A percentile compares a stretch with the other conserved stretches of the same genome.
Conservation (phyloP, 2,113 vertebrate genomes). For the Aptenodytes patagonicus region DNA sequence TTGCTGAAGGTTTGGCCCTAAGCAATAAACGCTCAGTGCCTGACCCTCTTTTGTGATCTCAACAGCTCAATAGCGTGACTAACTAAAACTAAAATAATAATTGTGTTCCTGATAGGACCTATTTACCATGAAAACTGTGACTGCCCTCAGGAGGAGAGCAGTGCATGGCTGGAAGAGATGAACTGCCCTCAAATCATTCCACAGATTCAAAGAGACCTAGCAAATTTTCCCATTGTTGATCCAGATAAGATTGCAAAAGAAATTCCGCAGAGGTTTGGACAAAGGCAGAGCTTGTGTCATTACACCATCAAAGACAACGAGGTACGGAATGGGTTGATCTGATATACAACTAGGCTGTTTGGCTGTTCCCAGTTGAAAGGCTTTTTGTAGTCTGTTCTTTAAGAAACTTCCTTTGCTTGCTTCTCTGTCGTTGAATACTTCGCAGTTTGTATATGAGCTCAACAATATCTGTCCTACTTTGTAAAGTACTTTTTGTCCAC, state of each 20-base stretch:
- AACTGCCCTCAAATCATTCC: conserved; percentile 83
- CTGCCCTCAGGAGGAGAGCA: conserved; percentile 83
- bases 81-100: neutral
- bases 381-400: neutral
- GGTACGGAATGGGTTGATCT: conserved; percentile 66
- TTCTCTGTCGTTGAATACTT: neutral
- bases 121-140: conserved; percentile 93
- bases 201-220: conserved; percentile 89
- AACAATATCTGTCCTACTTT: neutral
- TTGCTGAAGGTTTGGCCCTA: neutral
- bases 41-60: neutral
- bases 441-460: neutral
- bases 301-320: conserved; percentile 95
- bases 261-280: conserved; percentile 90
- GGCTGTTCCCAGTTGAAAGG: neutral
- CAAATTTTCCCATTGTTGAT: conserved; percentile 79
- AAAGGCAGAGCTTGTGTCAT: conserved; percentile 95
- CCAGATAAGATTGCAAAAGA: conserved; percentile 86
- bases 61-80: neutral
- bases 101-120: conserved; percentile 75
- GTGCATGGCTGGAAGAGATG: conserved; percentile 86
- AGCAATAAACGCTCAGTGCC: neutral
- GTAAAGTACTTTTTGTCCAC: neutral
- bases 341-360: neutral
- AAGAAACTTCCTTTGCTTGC: neutral